Evolutionary conservation across 2,888 invertebrate genomes (phyloP).

Genomic region (Apamea sordens): DNA sequence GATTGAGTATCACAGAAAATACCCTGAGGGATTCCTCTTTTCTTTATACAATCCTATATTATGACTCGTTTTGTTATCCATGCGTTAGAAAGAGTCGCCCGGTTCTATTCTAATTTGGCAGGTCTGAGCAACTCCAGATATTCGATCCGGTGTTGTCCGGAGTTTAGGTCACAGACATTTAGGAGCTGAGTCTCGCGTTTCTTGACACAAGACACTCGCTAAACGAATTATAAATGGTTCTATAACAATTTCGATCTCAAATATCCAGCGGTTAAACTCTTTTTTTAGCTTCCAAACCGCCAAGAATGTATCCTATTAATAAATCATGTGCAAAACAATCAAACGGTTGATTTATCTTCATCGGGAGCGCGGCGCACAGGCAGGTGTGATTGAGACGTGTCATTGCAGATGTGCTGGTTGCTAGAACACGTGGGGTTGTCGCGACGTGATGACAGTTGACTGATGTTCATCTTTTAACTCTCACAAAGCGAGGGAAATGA

Average conservation of each 20-base stretch:
- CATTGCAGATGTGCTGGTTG: constrained; percentile 30
- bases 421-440: constrained; percentile 43
- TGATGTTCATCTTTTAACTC: constrained; percentile 25
- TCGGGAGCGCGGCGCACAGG: constrained; percentile 17
- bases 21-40: not conserved
- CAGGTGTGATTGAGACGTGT: constrained; percentile 62
- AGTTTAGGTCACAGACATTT: constrained; percentile 50
- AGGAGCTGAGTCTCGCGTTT: constrained; percentile 32
- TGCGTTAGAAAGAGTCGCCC: constrained; percentile 22
- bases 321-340: constrained; percentile 56
- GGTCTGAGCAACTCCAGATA: constrained; percentile 51
- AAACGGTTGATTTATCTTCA: constrained; percentile 56
- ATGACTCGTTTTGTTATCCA: constrained; percentile 5
- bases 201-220: constrained; percentile 17
- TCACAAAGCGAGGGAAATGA: constrained; percentile 24
- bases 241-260: constrained; percentile 22
- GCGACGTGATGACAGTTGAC: constrained; percentile 33
- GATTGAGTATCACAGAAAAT: not conserved
- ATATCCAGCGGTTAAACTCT: constrained; percentile 22
- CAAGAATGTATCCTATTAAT: constrained; percentile 51
- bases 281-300: constrained; percentile 36
- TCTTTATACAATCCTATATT: not conserved
- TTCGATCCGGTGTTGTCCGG: constrained; percentile 40
- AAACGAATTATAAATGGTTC: constrained; percentile 10
- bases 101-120: constrained; percentile 53